A percentile compares a stretch with the other conserved stretches of the same genome.
Conservation (phyloP, 1,140 invertebrate genomes). For the Eriocheir sinensis region DNA sequence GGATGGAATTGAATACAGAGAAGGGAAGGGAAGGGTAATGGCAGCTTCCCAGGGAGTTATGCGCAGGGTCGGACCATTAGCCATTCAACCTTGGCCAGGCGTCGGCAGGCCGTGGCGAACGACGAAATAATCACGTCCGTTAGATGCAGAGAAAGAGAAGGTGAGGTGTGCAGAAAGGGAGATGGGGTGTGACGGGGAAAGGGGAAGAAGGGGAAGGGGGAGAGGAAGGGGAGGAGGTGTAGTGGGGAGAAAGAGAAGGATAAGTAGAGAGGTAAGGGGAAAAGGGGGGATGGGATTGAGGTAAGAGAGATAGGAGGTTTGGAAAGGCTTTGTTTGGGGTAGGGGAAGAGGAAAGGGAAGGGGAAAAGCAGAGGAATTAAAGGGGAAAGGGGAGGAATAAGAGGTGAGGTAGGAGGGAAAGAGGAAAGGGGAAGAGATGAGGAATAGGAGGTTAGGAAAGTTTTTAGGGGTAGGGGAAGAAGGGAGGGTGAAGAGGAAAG, state of each 20-base stretch:
- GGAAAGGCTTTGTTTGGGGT: too few relatives aligned
- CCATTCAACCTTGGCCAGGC: constrained; percentile 34
- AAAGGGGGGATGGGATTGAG: too few relatives aligned
- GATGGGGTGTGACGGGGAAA: background rate
- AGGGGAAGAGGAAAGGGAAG: too few relatives aligned
- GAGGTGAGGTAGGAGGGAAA: background rate
- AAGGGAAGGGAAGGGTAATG: background rate
- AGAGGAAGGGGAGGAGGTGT: background rate
- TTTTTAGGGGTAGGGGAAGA: too few relatives aligned
- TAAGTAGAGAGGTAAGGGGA: too few relatives aligned
- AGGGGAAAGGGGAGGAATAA: too few relatives aligned
- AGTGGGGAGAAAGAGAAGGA: background rate
- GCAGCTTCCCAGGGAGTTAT: constrained; percentile 13
- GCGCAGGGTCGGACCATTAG: constrained; percentile 16
- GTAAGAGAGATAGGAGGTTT: too few relatives aligned
- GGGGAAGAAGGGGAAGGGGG: too few relatives aligned
- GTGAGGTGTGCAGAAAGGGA: background rate
- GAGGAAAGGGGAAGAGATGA: background rate
- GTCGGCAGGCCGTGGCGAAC: constrained; percentile 49
- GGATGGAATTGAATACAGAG: too few relatives aligned
- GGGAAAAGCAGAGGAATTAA: too few relatives aligned
- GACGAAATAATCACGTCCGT: background rate
- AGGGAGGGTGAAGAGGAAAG: too few relatives aligned
- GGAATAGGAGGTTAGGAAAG: too few relatives aligned
- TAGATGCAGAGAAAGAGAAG: background rate